These are phyloP conservation scores for Labia minor DNA, from an alignment of 2,888 invertebrate species.

Conservation along the genomic window DNA sequence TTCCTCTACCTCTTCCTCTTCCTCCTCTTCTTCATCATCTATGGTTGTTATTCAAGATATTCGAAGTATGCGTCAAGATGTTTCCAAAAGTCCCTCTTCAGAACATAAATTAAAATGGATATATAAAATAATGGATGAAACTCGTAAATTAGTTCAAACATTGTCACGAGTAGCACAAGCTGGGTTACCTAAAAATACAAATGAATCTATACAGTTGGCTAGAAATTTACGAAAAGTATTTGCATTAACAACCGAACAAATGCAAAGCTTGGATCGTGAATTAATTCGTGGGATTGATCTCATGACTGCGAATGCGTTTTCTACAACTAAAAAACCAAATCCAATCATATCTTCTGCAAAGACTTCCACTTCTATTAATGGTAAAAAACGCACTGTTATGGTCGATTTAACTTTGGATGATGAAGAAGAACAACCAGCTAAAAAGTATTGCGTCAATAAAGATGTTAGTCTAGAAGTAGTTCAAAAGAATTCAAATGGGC, in stretches of 20 bases:
- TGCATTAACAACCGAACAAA: neutral
- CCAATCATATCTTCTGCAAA: neutral
- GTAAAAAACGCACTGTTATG: neutral
- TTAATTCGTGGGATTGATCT: neutral
- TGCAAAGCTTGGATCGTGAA: neutral
- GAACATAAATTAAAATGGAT: neutral
- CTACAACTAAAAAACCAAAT: neutral
- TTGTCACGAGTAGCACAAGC: neutral
- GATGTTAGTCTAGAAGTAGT: neutral
- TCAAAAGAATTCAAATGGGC: neutral
- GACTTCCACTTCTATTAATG: neutral
- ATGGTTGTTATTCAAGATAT: neutral
- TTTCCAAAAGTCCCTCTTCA: neutral
- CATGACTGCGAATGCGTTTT: neutral
- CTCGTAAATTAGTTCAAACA: neutral
- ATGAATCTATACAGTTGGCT: neutral
- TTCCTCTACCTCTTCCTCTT: neutral
- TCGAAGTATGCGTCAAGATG: neutral
- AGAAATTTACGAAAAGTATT: neutral
- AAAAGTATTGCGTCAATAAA: neutral
- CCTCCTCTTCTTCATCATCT: neutral
- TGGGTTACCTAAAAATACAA: neutral
- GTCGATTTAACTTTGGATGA: conserved; percentile 1
- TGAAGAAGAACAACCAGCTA: neutral
- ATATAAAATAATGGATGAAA: neutral